These are phyloP conservation scores for Eulacestoma nigropectus DNA, from an alignment of 2,113 vertebrate species.

Conservation along the genomic window DNA sequence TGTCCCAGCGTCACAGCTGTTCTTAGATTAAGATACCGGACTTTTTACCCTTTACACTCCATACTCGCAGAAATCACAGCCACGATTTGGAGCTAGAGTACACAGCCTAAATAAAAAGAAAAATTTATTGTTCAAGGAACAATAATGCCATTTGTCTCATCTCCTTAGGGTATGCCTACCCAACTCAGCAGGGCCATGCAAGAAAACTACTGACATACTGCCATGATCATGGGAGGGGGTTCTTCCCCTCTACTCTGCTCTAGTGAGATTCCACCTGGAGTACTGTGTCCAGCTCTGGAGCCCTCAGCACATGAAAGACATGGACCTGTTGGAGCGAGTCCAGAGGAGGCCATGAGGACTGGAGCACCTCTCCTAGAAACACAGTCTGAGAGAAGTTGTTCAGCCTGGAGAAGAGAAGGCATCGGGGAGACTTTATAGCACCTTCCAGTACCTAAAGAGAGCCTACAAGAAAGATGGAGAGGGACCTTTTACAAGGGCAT, in stretches of 20 bases:
- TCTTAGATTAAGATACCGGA: background rate
- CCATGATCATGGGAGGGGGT: background rate
- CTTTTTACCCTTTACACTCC: background rate
- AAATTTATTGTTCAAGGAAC: background rate
- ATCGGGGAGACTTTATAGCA: background rate
- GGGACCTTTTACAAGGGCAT: background rate
- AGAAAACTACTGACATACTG: background rate
- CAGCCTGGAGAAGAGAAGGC: background rate
- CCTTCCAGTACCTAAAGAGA: background rate
- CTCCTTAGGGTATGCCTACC: background rate
- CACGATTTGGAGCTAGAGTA: background rate
- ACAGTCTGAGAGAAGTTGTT: background rate
- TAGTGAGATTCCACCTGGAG: background rate
- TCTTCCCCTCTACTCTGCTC: background rate
- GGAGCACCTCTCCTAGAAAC: background rate
- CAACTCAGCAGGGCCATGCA: background rate
- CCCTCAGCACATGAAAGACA: background rate
- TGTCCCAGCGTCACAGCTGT: background rate
- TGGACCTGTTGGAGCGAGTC: rapidly evolving
- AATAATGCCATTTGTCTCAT: background rate
- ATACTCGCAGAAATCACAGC: background rate
- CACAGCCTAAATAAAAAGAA: background rate
- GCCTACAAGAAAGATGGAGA: background rate
- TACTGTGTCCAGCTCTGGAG: background rate
- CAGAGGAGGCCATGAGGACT: background rate